Base-by-base conservation (phyloP, 2,797 vertebrate species). In the Phataginus tetradactyla region DNA sequence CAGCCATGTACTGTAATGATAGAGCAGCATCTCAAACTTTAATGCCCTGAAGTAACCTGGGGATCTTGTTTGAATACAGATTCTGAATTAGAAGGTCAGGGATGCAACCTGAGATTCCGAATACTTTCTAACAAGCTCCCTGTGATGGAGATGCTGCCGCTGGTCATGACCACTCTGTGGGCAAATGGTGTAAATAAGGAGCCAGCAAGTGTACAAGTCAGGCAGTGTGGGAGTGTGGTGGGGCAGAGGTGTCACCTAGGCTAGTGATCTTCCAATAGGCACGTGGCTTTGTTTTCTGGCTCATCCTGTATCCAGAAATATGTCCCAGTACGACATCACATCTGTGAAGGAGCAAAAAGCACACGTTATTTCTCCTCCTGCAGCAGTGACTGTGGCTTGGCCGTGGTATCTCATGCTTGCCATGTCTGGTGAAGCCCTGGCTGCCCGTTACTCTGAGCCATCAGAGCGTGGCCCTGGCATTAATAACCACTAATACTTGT, bases 321-420 rank as follows among this genome's bases (percentile, higher is more conserved):
- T n/a, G 45, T 23, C 34, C 66, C 0, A 9, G 1, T 17, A 10
- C 1, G 17, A 57, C n/a, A 18, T 3, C n/a, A 12, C 0, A 0
- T 13, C 63, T 23, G 6, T 11, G 4, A 29, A 61, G 27, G 39
- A 25, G 45, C n/a, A 32, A 4, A 20, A 49, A 42, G 11, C 14
- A 0, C 0, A 1, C 1, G 29, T 32, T 45, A 1, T 12, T 14
- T 32, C 27, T 25, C 4, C 34, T 42, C 23, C 0, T 14, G 63
- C 10, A 29, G 51, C n/a, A 4, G 32, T 0, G 6, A 88, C 51
- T 15, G 61, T 1, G 20, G 37, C 78, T 74, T 64, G 59, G 83
- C 39, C 29, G 3, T 4, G 8, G 17, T 34, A 9, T 72, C 83
- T 80, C 42, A 39, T 27, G 21, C 23, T 83, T 64, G 83, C 71